Conservation (phyloP, 2,113 vertebrate species). For the Chrysemys picta region DNA sequence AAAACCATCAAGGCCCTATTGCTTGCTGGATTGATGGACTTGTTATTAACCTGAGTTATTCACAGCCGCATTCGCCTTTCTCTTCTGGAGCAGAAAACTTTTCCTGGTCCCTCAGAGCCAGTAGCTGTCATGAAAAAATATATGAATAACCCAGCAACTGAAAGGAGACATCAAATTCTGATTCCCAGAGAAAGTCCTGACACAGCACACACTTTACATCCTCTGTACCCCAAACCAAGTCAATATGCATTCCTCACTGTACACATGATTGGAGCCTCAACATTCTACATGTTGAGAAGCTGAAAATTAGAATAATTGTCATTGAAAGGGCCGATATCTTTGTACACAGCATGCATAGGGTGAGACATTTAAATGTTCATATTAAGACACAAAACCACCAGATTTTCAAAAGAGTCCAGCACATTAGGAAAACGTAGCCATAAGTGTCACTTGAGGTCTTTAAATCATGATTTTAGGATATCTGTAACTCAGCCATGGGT, state of each 20-base stretch:
- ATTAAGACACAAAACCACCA: no score
- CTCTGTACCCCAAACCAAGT: no score
- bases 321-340: background rate
- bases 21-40: background rate
- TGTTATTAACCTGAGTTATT: background rate
- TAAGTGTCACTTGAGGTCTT: background rate
- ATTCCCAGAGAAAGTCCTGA: no score
- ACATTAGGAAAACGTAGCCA: background rate
- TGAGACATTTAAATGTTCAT: background rate
- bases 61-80: background rate
- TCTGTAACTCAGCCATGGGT: background rate
- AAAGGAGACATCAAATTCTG: background rate
- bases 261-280: background rate
- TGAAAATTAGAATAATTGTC: background rate
- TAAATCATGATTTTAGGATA: background rate
- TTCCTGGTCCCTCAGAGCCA: background rate
- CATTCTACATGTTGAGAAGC: background rate
- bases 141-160: background rate
- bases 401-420: background rate
- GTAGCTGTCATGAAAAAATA: background rate
- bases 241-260: background rate
- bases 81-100: background rate
- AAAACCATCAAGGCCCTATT: background rate
- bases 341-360: background rate
- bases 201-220: background rate